Percentiles rank a stretch among this genome's conserved stretches.
phyloP scores from a whole-genome alignment of 2,888 invertebrate genomes.

The Urechis unicinctus region DNA sequence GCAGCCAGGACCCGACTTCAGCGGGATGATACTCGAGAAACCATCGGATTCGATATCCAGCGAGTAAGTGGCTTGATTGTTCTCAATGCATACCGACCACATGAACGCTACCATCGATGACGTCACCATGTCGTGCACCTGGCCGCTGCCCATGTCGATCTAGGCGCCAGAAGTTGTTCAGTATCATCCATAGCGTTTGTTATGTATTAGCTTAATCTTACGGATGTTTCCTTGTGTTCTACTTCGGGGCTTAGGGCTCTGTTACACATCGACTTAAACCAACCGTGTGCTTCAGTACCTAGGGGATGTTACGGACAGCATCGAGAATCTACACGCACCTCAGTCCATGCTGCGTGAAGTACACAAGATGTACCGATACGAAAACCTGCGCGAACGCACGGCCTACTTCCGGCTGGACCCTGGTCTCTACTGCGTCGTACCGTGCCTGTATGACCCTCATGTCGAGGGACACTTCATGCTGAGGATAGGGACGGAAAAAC shows the following conservation, averaged over 20 bases:
- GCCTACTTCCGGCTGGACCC: constrained; percentile 84
- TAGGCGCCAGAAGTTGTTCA: not conserved
- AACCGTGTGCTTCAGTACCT: constrained; percentile 8
- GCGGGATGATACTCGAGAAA: constrained; percentile 8
- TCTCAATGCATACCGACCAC: not conserved
- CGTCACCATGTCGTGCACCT: not conserved
- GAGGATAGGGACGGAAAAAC: constrained; percentile 82
- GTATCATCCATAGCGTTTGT: not conserved
- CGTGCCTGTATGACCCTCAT: constrained; percentile 90
- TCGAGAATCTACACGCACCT: constrained; percentile 4
- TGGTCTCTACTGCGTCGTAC: constrained; percentile 88
- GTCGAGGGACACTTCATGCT: constrained; percentile 93
- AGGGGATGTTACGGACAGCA: constrained; percentile 5
- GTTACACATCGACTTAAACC: too few species aligned
- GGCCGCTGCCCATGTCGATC: too few species aligned
- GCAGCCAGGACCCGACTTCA: constrained; percentile 1
- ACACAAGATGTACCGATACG: constrained; percentile 20
- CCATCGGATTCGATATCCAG: constrained; percentile 17
- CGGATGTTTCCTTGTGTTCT: too few species aligned
- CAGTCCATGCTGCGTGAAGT: constrained; percentile 5
- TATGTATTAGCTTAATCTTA: not conserved
- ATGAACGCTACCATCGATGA: not conserved
- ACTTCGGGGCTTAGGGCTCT: too few species aligned
- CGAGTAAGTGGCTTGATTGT: constrained; percentile 5
- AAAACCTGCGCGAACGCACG: constrained; percentile 77